Evolutionary conservation across 2,113 vertebrate genomes (phyloP).

Genomic region (Gallinago media): DNA sequence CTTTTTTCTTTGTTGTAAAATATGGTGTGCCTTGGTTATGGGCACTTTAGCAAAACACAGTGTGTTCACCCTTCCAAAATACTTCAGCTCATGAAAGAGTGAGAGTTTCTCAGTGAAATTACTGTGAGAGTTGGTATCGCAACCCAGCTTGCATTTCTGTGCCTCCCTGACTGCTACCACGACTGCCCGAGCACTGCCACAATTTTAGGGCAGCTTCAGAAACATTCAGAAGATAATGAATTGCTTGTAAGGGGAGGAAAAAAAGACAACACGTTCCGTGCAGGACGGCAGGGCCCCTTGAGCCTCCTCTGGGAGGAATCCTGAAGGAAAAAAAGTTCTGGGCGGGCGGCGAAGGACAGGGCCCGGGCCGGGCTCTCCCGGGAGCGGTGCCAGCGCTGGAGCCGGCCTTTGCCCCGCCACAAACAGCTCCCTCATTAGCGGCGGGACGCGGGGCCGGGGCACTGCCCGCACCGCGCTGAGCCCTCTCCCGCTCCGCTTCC

Average conservation of each 20-base stretch:
- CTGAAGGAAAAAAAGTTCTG: rapidly evolving
- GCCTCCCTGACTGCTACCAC: background rate
- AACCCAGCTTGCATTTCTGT: background rate
- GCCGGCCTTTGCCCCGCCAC: background rate
- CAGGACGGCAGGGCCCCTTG: background rate
- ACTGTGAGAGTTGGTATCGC: background rate
- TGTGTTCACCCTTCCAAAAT: background rate
- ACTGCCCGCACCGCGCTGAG: background rate
- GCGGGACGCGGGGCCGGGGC: background rate
- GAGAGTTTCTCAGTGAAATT: background rate
- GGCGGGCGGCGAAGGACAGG: background rate
- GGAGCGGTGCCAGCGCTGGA: background rate
- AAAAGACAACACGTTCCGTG: too few relatives aligned
- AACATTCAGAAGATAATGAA: background rate
- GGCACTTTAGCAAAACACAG: background rate
- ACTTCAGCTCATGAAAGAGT: background rate
- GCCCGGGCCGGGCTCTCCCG: background rate
- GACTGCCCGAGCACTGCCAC: rapidly evolving
- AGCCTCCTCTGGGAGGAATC: background rate
- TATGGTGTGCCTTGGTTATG: background rate
- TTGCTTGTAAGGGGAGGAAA: background rate
- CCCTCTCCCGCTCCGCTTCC: background rate
- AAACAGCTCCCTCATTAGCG: background rate
- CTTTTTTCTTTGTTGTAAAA: background rate
- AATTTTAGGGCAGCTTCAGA: background rate